These are phyloP conservation scores for Tolmerus cingulatus DNA, from an alignment of 2,888 invertebrate species.

Conservation along the genomic window DNA sequence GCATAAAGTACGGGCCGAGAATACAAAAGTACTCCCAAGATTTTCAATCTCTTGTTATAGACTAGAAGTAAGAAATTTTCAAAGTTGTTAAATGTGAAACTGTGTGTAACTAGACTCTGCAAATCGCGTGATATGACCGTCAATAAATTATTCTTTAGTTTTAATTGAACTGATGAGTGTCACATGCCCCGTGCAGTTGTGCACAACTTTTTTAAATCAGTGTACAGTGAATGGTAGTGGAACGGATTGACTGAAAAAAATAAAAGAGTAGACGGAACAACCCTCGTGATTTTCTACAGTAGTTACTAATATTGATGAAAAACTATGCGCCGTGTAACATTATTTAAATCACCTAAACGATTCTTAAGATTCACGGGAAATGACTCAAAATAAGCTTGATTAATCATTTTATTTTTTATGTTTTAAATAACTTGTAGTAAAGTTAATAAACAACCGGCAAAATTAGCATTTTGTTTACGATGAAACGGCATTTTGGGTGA, in stretches of 20 bases:
- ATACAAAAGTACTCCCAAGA: neutral
- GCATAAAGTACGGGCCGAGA: neutral
- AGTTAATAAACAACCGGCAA: neutral
- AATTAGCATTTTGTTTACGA: neutral
- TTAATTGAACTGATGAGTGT: neutral
- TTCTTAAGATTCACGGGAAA: neutral
- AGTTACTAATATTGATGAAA: neutral
- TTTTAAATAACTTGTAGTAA: neutral
- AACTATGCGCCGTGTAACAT: neutral
- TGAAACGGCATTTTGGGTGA: neutral
- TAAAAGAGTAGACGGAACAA: too few relatives aligned
- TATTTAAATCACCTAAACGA: neutral
- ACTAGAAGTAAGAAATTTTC: neutral
- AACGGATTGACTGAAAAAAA: neutral
- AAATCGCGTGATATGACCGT: conserved; percentile 9
- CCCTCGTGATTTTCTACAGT: too few relatives aligned
- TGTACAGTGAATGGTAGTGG: neutral
- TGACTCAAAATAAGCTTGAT: neutral
- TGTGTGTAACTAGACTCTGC: neutral
- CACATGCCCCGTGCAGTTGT: neutral
- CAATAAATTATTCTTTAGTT: conserved; percentile 7
- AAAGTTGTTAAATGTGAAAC: neutral
- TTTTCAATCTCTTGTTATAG: neutral
- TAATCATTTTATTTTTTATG: neutral
- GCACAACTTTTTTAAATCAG: neutral